Evolutionary conservation across 2,888 invertebrate species (phyloP).

Genomic region (Nesidiocoris tenuis): DNA sequence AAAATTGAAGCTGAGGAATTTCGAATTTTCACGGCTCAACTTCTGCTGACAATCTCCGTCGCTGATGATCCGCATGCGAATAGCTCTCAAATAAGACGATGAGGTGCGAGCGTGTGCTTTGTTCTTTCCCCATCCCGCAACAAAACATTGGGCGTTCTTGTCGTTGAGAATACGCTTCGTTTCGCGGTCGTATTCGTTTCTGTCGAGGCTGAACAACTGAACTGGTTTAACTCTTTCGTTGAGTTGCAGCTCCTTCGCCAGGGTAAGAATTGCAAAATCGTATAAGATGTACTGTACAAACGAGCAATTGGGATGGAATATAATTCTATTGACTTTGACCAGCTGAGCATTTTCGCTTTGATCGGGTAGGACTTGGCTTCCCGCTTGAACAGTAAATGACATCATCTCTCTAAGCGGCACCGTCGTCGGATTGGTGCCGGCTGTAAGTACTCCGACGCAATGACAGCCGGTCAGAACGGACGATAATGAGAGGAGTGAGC

Average conservation of each 20-base stretch:
- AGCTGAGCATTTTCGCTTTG: background rate
- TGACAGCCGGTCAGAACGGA: constrained; percentile 16
- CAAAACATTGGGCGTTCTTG: background rate
- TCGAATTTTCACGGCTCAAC: background rate
- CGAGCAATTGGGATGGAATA: constrained; percentile 13
- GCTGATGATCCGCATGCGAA: constrained; percentile 1
- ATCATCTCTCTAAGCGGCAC: background rate
- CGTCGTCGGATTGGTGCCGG: background rate
- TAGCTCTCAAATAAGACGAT: background rate
- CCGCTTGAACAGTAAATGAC: background rate
- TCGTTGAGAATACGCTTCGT: background rate
- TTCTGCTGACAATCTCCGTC: constrained; percentile 5
- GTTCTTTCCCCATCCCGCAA: constrained; percentile 9
- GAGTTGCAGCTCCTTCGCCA: background rate
- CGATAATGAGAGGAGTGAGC: background rate
- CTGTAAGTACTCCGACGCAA: background rate
- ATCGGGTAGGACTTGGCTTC: background rate
- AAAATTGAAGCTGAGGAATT: constrained; percentile 10
- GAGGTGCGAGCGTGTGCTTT: too few species aligned
- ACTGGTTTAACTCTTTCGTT: background rate
- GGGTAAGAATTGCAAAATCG: constrained; percentile 4
- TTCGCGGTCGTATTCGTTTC: background rate
- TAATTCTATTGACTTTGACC: background rate
- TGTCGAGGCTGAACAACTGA: background rate
- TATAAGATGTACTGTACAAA: constrained; percentile 3